phyloP scores from a whole-genome alignment of 2,888 invertebrate genomes.

The Pyrrhia umbra region DNA sequence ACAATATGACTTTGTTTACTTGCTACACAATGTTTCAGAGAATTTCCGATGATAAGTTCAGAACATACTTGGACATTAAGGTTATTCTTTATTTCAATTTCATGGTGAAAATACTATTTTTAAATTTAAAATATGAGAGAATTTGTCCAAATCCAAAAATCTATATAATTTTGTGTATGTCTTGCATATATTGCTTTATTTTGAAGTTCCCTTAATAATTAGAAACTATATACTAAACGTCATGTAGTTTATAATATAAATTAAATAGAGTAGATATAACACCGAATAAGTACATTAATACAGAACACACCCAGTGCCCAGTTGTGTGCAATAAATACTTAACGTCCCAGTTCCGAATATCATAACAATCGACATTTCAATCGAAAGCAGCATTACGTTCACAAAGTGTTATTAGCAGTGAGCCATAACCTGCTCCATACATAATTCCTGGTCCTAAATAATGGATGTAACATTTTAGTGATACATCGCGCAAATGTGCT shows the following conservation, averaged over 20 bases:
- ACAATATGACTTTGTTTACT: conserved; percentile 13
- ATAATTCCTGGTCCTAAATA: conserved; percentile 29
- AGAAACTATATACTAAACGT: too few relatives aligned
- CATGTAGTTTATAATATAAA: too few relatives aligned
- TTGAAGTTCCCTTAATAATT: too few relatives aligned
- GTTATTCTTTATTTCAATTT: not conserved
- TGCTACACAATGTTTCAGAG: not conserved
- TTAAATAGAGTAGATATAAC: too few relatives aligned
- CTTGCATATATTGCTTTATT: too few relatives aligned
- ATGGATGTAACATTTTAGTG: conserved; percentile 42
- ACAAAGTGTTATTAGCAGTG: conserved; percentile 3
- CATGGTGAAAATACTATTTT: too few relatives aligned
- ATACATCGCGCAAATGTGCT: conserved; percentile 14
- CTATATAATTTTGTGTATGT: too few relatives aligned
- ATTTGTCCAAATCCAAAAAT: too few relatives aligned
- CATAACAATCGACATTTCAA: not conserved
- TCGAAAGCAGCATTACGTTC: conserved; percentile 1
- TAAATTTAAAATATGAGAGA: too few relatives aligned
- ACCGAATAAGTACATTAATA: too few relatives aligned
- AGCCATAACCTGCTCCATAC: conserved; percentile 14
- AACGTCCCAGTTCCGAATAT: not conserved
- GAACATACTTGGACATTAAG: not conserved
- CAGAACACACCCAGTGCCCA: not conserved
- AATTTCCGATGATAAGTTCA: not conserved
- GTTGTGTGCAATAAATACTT: not conserved